Base-by-base conservation (phyloP, 2,888 invertebrate genomes). In the Elmis aenea region DNA sequence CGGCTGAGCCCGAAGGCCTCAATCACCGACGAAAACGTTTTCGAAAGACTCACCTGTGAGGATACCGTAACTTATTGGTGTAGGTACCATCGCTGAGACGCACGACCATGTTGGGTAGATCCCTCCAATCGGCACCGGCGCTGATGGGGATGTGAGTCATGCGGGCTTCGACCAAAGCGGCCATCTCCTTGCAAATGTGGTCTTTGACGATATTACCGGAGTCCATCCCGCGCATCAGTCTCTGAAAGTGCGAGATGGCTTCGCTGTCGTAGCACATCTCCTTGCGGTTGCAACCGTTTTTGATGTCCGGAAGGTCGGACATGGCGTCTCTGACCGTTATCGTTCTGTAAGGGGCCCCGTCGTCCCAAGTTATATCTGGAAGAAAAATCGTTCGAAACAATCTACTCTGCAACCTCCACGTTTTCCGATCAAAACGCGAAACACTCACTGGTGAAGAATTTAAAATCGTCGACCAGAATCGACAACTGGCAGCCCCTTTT, bases 171-270 rank as follows among this genome's bases (percentile, higher is more conserved):
- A 88, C 83, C 16, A 90, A 64, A 1, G 85, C 76, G 18, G 83
- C 81, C 85, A 90, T 85, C 54, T 86, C 84, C 61, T 89, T 90
- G 59, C 87, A 88, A 41, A 88, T 76, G 55, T 91, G 90, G 61
- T 90, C 89, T 5, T 75, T 67, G 2, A 65, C 48, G 0, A 56
- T 16, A 1, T 33, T 31, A 6, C 23, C 33, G 2, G 43, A 38
- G 20, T 53, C 50, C 8, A 38, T 47, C 18, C 76, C 75, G 38
- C 87, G 69, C 47, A 85, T 74, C 70, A 79, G 50, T 51, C 79
- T 73, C 64, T 90, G 90, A 66, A 86, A 89, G 62, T 87, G 80
- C 3, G 84, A 81, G 26, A 76, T 68, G 0, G 87, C 74, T 58
- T 83, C 81, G 1, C 76, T 76, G 13, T 77, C 78, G 55, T 90